These are phyloP conservation scores for Aeoliscus strigatus DNA, from an alignment of 2,797 vertebrate species.

Conservation along the genomic window DNA sequence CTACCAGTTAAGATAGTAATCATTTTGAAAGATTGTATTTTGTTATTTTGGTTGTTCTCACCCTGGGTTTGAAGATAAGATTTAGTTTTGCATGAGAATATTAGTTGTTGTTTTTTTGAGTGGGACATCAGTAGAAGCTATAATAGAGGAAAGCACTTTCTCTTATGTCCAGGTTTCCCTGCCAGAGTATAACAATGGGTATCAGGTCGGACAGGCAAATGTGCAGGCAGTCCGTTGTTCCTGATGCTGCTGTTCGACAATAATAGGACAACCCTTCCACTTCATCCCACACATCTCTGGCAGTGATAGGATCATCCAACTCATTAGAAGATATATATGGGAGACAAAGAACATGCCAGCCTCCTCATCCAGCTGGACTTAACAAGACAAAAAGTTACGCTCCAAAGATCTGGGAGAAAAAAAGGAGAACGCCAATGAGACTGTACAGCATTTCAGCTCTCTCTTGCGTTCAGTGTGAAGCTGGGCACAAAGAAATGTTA, in stretches of 20 bases:
- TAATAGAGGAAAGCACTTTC: too few species aligned
- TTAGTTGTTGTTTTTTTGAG: too few species aligned
- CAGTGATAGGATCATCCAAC: slow-evolving; percentile 39
- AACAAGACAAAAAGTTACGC: slow-evolving; percentile 55
- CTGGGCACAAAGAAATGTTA: slow-evolving; percentile 58
- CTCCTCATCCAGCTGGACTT: slow-evolving; percentile 33
- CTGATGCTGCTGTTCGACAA: slow-evolving; percentile 40
- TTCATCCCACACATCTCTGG: slow-evolving; percentile 41
- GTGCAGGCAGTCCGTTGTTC: slow-evolving; percentile 29
- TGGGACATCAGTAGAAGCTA: too few species aligned
- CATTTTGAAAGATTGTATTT: too few species aligned
- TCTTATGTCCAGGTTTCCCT: slow-evolving; percentile 2
- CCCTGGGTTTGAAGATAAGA: too few species aligned
- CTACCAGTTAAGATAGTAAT: too few species aligned
- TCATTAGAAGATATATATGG: slow-evolving; percentile 30
- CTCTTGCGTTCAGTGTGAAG: slow-evolving; percentile 60
- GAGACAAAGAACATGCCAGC: slow-evolving; percentile 38
- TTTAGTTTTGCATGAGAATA: too few species aligned
- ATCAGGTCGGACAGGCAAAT: slow-evolving; percentile 22
- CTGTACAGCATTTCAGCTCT: slow-evolving; percentile 28
- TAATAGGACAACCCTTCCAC: slow-evolving; percentile 49
- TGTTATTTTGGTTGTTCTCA: too few species aligned
- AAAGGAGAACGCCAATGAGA: slow-evolving; percentile 12
- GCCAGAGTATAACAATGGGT: slow-evolving; percentile 1
- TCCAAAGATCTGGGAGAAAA: slow-evolving; percentile 31